Evolutionary conservation across 1,140 invertebrate genomes (phyloP), one percentile per base, ranked within the genome.

Genomic region (Diachasmimorpha longicaudata): DNA sequence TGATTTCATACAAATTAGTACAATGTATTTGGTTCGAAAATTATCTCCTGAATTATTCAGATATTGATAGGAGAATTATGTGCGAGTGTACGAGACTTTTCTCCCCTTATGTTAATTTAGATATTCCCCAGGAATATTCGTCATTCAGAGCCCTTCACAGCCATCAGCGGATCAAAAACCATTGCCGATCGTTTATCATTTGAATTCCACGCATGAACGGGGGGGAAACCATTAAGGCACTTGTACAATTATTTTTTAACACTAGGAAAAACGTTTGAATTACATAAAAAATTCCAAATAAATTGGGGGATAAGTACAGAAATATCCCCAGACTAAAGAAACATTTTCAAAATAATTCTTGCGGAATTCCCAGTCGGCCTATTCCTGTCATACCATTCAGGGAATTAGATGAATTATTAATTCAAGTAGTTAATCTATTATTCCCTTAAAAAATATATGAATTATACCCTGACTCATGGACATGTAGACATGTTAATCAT

Each of bases 61-160:
- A 16, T 6, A 52, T 52, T 52, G 48, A n/a, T n/a, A 52, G 19
- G 48, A 19, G 16, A 52, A 52, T 6, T 52, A 52, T 13, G 13
- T 52, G 48, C 48, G 16, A 16, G 0, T 52, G 48, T 16, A 14
- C 14, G 16, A 16, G n/a, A 52, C 14, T 52, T 16, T 52, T 52
- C 9, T 52, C 19, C 48, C 48, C 1, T 52, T n/a, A 52, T 52
- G 0, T 16, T 52, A 52, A 52, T 52, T 52, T 52, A 8, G n/a
- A 19, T n/a, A n/a, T 52, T 52, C n/a, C 13, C 48, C 2, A 52
- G 48, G 16, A 52, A 19, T 52, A 52, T 52, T 52, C 19, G 14
- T 16, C 14, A 52, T 52, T 52, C n/a, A 52, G 44, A 52, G 37
- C 5, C 37, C 52, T 36, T 72, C 75, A 76, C 75, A 76, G 75